phyloP scores from a whole-genome alignment of 1,140 invertebrate species.

The Cydia strobilella region DNA sequence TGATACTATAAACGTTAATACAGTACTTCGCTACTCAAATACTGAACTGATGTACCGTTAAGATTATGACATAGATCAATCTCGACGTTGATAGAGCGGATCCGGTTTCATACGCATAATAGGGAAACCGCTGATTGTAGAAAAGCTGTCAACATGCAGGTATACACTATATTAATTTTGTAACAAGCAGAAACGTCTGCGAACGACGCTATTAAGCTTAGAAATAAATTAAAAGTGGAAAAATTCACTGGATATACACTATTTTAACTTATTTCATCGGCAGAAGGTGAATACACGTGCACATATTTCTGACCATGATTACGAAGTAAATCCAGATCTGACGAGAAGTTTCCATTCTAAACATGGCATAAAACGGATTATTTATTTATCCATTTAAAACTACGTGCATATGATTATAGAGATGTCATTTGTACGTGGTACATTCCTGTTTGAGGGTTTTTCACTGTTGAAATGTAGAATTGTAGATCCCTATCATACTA shows the following conservation, averaged over 20 bases:
- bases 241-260: too few species aligned
- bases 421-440: too few species aligned
- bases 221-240: too few species aligned
- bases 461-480: too few species aligned
- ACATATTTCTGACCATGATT: background rate
- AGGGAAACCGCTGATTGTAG: background rate
- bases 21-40: background rate
- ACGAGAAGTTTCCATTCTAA: background rate
- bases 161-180: background rate
- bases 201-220: too few species aligned
- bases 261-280: background rate
- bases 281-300: background rate
- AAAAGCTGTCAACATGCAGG: background rate
- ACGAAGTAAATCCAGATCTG: background rate
- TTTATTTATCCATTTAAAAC: background rate
- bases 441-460: too few species aligned
- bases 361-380: background rate
- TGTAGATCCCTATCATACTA: too few species aligned
- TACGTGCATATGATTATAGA: background rate
- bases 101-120: background rate
- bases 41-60: constrained; percentile 5
- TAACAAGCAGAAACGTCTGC: too few species aligned
- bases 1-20: background rate
- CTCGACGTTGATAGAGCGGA: background rate
- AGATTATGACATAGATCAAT: constrained; percentile 15